Conservation (phyloP, 2,797 vertebrate species). For the Macrochelys suwanniensis region DNA sequence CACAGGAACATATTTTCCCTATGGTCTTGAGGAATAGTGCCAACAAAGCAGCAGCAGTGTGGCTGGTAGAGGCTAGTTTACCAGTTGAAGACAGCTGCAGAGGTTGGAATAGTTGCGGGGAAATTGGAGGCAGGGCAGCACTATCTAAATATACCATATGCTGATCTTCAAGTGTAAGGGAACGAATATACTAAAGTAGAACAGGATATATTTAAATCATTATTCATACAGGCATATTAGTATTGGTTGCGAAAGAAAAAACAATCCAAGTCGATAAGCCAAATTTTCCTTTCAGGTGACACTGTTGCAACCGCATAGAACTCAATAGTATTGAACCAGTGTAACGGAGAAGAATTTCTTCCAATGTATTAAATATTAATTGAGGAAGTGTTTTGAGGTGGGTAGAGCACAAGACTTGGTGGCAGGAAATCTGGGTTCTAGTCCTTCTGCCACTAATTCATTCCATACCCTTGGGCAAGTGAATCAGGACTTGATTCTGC, state of each 20-base stretch:
- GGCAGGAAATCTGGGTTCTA: not conserved
- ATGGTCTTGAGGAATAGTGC: not conserved
- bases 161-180: not conserved
- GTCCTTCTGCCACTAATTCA: not conserved
- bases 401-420: rapidly evolving
- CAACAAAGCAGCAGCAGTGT: not conserved
- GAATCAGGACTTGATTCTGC: not conserved
- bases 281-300: not conserved
- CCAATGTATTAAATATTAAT: not conserved
- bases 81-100: not conserved
- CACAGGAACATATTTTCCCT: not conserved
- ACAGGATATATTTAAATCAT: not conserved
- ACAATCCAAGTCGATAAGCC: not conserved
- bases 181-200: not conserved
- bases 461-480: not conserved
- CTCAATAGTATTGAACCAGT: not conserved
- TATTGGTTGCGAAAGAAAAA: not conserved
- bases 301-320: not conserved
- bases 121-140: not conserved
- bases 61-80: not conserved
- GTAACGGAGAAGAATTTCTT: not conserved
- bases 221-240: not conserved
- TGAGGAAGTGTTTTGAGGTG: not conserved
- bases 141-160: not conserved
- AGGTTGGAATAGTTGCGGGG: not conserved